phyloP scores from a whole-genome alignment of 30 jellyfish, hydroid and myxozoan genomes.

The Chrysaora quinquecirrha region DNA sequence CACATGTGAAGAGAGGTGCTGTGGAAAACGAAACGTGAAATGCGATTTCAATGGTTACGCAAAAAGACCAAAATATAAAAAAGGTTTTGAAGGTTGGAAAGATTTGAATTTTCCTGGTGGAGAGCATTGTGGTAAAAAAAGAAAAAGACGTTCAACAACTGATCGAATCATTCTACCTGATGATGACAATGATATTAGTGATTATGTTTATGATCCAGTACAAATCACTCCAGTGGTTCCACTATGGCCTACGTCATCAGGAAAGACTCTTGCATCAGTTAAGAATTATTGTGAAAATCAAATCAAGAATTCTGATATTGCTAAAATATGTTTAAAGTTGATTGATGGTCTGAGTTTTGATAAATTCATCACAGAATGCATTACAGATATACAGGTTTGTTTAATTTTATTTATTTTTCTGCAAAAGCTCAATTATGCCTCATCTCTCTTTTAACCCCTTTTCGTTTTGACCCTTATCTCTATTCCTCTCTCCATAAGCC shows the following conservation, averaged over 20 bases:
- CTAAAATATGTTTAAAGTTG: slow-evolving; percentile 52
- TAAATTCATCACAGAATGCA: slow-evolving; percentile 70
- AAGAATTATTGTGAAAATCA: slow-evolving; percentile 33
- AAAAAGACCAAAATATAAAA: slow-evolving; percentile 61
- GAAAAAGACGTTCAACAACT: slow-evolving; percentile 43
- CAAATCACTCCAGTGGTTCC: slow-evolving; percentile 14
- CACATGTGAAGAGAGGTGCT: slow-evolving; percentile 78
- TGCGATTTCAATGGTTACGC: neutral
- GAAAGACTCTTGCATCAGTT: slow-evolving; percentile 51
- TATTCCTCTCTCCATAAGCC: too few species aligned
- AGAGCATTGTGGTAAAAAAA: slow-evolving; percentile 74
- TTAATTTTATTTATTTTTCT: neutral
- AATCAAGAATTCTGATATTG: slow-evolving; percentile 53
- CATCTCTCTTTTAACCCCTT: neutral
- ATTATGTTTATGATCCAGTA: slow-evolving; percentile 56
- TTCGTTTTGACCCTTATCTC: too few species aligned
- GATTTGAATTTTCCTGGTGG: slow-evolving; percentile 83
- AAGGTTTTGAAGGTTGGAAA: slow-evolving; percentile 63
- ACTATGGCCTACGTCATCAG: slow-evolving; percentile 78
- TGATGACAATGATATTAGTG: slow-evolving; percentile 60
- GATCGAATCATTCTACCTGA: slow-evolving; percentile 77
- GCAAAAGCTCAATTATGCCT: too few species aligned
- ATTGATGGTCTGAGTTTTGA: slow-evolving; percentile 50
- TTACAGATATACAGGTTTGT: slow-evolving; percentile 74
- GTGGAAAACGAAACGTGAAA: slow-evolving; percentile 57